A percentile compares a stretch with the other conserved stretches of the same genome.
phyloP scores from a whole-genome alignment of 2,888 invertebrate species.

The Mechanitis mazaeus region DNA sequence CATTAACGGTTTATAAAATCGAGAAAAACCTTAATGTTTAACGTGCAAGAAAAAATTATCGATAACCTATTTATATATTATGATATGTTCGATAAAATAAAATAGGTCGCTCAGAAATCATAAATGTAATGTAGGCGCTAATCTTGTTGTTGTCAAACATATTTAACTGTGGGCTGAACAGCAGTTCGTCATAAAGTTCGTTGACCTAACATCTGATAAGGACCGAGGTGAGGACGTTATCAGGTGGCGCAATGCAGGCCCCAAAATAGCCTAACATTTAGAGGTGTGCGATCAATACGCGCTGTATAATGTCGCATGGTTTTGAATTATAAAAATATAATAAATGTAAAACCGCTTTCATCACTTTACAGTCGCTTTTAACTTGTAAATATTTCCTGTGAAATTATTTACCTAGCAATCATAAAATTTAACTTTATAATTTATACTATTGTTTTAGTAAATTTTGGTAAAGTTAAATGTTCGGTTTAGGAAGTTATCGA shows the following conservation, averaged over 20 bases:
- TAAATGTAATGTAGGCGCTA: constrained; percentile 3
- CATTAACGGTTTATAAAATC: constrained; percentile 19
- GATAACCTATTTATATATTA: constrained; percentile 2
- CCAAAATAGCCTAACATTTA: constrained; percentile 44
- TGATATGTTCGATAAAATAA: constrained; percentile 3
- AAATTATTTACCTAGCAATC: no score
- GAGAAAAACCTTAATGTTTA: constrained; percentile 7
- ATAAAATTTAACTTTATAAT: no score
- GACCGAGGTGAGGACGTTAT: constrained; percentile 52
- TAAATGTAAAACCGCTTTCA: background rate
- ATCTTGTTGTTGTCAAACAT: constrained; percentile 9
- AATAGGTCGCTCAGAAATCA: constrained; percentile 12
- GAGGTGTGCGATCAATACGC: constrained; percentile 52
- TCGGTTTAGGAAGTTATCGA: no score
- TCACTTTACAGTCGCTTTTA: background rate
- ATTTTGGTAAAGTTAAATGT: no score
- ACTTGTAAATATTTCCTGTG: background rate
- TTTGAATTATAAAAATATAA: background rate
- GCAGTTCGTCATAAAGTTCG: constrained; percentile 49
- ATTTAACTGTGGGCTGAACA: constrained; percentile 19
- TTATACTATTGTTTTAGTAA: no score
- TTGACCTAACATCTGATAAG: constrained; percentile 56
- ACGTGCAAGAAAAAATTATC: background rate
- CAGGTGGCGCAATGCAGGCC: constrained; percentile 68
- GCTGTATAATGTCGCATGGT: constrained; percentile 17